phyloP scores from a whole-genome alignment of 1,140 invertebrate genomes.

The Drosophila watanabei region DNA sequence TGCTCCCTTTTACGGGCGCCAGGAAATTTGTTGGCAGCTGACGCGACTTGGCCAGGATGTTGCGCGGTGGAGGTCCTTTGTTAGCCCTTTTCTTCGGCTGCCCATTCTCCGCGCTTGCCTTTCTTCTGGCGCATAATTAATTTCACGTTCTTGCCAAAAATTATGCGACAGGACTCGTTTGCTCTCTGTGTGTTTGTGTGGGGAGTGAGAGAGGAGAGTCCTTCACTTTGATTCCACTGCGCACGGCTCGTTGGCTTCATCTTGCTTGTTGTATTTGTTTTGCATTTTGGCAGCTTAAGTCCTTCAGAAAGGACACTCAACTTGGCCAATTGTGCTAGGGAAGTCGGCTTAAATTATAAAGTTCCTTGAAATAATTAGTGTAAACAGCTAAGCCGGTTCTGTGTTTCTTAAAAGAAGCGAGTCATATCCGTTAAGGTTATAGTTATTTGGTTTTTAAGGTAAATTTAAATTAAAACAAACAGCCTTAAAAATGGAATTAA shows the following conservation, averaged over 20 bases:
- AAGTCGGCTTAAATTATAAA: conserved; percentile 26
- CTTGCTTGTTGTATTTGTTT: conserved; percentile 31
- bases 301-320: conserved; percentile 18
- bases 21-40: conserved; percentile 68
- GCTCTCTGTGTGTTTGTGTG: conserved; percentile 2
- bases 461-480: not conserved
- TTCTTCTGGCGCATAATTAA: conserved; percentile 76
- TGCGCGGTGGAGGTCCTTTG: conserved; percentile 17
- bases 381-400: conserved; percentile 19
- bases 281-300: conserved; percentile 44
- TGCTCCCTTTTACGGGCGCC: conserved; percentile 38
- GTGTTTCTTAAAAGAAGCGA: not conserved
- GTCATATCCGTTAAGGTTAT: not conserved
- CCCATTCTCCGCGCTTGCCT: conserved; percentile 46
- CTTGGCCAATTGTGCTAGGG: conserved; percentile 22
- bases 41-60: conserved; percentile 55
- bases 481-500: too few relatives aligned
- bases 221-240: conserved; percentile 56
- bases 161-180: conserved; percentile 72
- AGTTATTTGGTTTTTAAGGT: too few relatives aligned
- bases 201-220: not conserved
- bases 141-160: conserved; percentile 81
- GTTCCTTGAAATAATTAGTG: conserved; percentile 17
- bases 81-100: conserved; percentile 16
- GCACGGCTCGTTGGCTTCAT: conserved; percentile 13